Evolutionary conservation across 2,888 invertebrate species (phyloP), one percentile per base, ranked within the genome.

Genomic region (Drosophila paramelanica): DNA sequence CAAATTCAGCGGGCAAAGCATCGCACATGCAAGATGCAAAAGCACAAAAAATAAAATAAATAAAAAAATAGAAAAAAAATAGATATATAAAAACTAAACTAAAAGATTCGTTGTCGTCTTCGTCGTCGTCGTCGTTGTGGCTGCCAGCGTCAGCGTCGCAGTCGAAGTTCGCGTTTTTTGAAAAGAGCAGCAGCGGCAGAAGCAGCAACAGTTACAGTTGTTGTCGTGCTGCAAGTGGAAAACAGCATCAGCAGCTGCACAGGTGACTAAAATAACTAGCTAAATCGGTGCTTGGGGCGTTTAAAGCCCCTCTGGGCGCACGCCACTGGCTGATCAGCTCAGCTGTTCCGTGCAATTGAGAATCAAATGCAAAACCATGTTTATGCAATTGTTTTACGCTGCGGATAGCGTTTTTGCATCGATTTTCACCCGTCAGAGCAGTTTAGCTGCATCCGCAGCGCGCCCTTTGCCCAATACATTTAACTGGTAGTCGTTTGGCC

Each of bases 21-120:
- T 76, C 73, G 77, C 78, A 79, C 78, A 84, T 79, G 76, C 68
- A 76, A 86, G 73, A 81, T 79, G 82, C 77, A 87, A 76, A 80
- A 73, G 82, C 53, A 39, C 49, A 42, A 62, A 67, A 57, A 52
- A 49, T 41, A 45, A 43, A 46, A 43, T 50, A 60, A 47, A 49
- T 23, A 42, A 59, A 71, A 76, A 41, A 77, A 38, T 5, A 41
- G 50, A 62, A 45, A 49, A 31, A 45, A 59, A 71, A 66, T 46
- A 65, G 52, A 60, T 41, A 59, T 69, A 73, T 61, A 77, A 76
- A 83, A 81, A 83, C 79, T 78, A 77, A 83, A 86, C 72, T 82
- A 78, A 82, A 31, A 83, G 71, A 86, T 79, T 83, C 81, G 79
- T 68, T 73, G 69, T 60, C 52, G 67, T 58, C 33, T 79, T 83